phyloP scores from a whole-genome alignment of 2,888 invertebrate genomes.

The Pollenia angustigena region DNA sequence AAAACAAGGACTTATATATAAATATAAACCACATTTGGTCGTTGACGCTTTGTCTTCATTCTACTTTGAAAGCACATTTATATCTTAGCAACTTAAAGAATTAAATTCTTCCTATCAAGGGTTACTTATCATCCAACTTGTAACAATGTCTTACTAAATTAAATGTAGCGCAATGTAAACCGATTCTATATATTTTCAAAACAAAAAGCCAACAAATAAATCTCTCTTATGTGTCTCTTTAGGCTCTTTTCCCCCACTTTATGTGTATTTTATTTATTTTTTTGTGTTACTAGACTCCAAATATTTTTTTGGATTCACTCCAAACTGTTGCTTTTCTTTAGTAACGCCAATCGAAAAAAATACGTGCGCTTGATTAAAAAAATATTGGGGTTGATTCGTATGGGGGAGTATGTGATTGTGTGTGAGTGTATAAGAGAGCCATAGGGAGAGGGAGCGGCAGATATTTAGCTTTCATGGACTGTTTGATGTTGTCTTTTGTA shows the following conservation, averaged over 20 bases:
- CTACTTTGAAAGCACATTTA: too few relatives aligned
- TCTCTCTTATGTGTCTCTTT: constrained; percentile 12
- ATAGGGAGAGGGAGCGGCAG: neutral
- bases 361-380: constrained; percentile 15
- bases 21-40: too few relatives aligned
- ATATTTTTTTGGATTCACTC: constrained; percentile 20
- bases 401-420: constrained; percentile 11
- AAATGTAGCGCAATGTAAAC: neutral
- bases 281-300: constrained; percentile 26
- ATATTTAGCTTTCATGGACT: neutral
- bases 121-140: neutral
- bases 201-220: neutral
- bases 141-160: neutral
- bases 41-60: too few relatives aligned
- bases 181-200: neutral
- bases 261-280: neutral
- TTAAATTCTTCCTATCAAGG: too few relatives aligned
- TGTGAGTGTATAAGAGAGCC: neutral
- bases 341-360: neutral
- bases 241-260: neutral
- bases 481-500: constrained; percentile 16
- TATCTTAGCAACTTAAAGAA: too few relatives aligned
- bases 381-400: neutral
- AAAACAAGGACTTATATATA: too few relatives aligned
- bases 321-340: constrained; percentile 49